A percentile compares a stretch with the other conserved stretches of the same genome.
phyloP scores from a whole-genome alignment of 2,888 invertebrate genomes.

The Cryptosula pallasiana region DNA sequence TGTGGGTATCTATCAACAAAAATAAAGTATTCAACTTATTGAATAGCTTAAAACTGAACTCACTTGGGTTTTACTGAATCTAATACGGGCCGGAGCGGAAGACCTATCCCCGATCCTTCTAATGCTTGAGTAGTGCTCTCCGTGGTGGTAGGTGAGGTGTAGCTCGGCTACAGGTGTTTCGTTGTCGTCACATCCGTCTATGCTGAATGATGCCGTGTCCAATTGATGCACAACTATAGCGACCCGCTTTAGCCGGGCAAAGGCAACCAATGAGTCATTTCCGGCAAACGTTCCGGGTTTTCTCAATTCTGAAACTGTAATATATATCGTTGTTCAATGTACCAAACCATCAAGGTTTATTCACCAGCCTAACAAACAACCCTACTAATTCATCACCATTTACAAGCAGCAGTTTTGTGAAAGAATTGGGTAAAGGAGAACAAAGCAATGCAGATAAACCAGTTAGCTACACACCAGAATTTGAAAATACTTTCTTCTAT shows the following conservation, averaged over 20 bases:
- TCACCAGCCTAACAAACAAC: too few relatives aligned
- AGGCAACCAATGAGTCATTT: conserved; percentile 58
- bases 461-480: too few relatives aligned
- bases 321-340: conserved; percentile 14
- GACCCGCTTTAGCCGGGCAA: conserved; percentile 54
- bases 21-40: too few relatives aligned
- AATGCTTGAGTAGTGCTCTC: conserved; percentile 56
- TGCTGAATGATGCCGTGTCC: conserved; percentile 47
- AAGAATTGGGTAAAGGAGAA: too few relatives aligned
- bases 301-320: conserved; percentile 49
- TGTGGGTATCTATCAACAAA: too few relatives aligned
- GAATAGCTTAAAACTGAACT: too few relatives aligned
- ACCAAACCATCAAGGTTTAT: too few relatives aligned
- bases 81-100: conserved; percentile 46
- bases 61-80: conserved; percentile 34
- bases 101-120: conserved; percentile 47
- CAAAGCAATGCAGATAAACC: too few relatives aligned
- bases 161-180: conserved; percentile 42
- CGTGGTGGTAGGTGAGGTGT: conserved; percentile 56
- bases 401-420: too few relatives aligned
- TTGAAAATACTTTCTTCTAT: too few relatives aligned
- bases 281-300: conserved; percentile 57
- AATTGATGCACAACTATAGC: conserved; percentile 56
- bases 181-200: conserved; percentile 39
- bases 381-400: too few relatives aligned